Evolutionary conservation across 2,797 vertebrate species (phyloP), one percentile per base, ranked within the genome.

Genomic region (Pterois miles): DNA sequence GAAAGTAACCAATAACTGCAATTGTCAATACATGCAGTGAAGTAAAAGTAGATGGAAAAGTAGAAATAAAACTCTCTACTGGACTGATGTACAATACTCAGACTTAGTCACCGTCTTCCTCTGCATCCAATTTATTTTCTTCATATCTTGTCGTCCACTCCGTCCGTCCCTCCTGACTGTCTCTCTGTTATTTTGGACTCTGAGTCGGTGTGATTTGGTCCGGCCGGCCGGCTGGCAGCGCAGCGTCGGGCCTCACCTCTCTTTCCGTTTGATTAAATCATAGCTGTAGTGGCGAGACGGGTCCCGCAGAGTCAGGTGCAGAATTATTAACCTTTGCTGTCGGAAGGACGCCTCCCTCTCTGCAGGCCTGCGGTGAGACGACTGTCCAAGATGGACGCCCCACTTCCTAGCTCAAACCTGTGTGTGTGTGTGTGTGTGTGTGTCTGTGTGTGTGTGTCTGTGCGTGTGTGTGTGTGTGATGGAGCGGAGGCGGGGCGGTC

Each of bases 241-340:
- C 81, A 12, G 80, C 40, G 62, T 48, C 29, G 12, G 63, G 74
- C 69, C 25, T 77, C 86, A 78, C 79, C 88, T 89, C 78, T 68
- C 87, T 76, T 71, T 93, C 83, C 83, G 31, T 91, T 90, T 95
- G 92, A 95, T 94, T 94, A 94, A 94, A 93, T 91, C 88, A 80
- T 75, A 73, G 82, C 82, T 66, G 89, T 50, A 40, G 84, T n/a
- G 62, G 82, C 33, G 83, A 88, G 86, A 92, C 63, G 70, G 75
- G 82, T 86, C 90, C 88, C 81, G 75, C 80, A 23, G 94, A 91
- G 92, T 86, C 90, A 67, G 91, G 93, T 74, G 88, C 91, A 86
- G 63, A 62, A 91, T 92, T 87, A 93, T 95, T 95, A 94, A 95
- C 94, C 94, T 95, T 86, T 88, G 88, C 75, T 84, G 89, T 85